These are phyloP conservation scores for Lasioglossum zephyrum DNA, from an alignment of 2,888 invertebrate species.

Conservation along the genomic window DNA sequence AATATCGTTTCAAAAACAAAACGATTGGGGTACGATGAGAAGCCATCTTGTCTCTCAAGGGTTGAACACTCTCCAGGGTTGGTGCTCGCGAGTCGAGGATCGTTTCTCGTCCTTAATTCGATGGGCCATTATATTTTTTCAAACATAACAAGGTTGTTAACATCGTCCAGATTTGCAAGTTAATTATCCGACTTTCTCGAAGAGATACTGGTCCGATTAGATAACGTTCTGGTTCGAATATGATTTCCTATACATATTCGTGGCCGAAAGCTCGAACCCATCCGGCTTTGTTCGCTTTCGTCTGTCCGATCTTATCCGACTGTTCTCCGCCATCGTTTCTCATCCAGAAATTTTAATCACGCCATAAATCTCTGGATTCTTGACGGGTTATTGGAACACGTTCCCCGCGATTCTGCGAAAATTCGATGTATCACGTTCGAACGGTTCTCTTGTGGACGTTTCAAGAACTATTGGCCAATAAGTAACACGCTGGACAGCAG, in stretches of 20 bases:
- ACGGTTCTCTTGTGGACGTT: background rate
- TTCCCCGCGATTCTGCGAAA: background rate
- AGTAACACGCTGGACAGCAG: constrained; percentile 11
- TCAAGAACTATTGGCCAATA: constrained; percentile 13
- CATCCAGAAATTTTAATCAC: constrained; percentile 25
- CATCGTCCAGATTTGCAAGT: background rate
- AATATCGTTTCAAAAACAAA: background rate
- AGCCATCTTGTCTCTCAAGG: background rate
- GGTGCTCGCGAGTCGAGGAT: background rate
- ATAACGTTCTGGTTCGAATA: constrained; percentile 21
- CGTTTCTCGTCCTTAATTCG: background rate
- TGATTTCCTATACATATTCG: background rate
- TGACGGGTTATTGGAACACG: constrained; percentile 11
- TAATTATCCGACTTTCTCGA: constrained; percentile 26
- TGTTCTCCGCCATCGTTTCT: background rate
- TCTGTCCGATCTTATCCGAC: constrained; percentile 7
- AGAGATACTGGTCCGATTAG: constrained; percentile 22
- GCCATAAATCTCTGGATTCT: background rate
- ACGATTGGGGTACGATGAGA: background rate
- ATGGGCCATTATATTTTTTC: background rate
- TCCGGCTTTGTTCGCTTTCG: background rate
- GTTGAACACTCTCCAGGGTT: background rate
- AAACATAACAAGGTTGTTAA: background rate
- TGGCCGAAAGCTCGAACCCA: background rate
- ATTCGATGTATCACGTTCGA: background rate